phyloP scores from a whole-genome alignment of 2,797 vertebrate species.

The Paedocypris micromegethes region DNA sequence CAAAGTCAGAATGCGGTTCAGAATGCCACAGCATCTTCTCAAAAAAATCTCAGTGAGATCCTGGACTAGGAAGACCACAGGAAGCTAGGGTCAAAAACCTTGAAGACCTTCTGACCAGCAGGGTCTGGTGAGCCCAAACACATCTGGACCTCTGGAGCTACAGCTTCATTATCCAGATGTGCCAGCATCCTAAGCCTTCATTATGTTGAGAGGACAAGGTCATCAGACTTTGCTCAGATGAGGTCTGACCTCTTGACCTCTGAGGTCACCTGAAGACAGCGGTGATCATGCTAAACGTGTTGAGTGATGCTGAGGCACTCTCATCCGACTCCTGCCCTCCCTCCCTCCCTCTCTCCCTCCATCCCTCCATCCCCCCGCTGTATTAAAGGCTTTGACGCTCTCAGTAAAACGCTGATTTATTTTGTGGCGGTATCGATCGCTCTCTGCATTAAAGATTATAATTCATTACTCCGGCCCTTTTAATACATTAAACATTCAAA shows the following conservation, averaged over 20 bases:
- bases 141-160: too few relatives aligned
- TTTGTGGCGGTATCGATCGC: conserved; percentile 77
- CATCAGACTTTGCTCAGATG: background rate
- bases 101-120: too few relatives aligned
- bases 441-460: conserved; percentile 83
- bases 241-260: conserved; percentile 27
- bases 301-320: conserved; percentile 40
- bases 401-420: conserved; percentile 85
- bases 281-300: conserved; percentile 25
- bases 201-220: conserved; percentile 13
- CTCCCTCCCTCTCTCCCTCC: conserved; percentile 43
- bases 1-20: too few relatives aligned
- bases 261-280: conserved; percentile 15
- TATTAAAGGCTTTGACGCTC: conserved; percentile 78
- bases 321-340: conserved; percentile 34
- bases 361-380: conserved; percentile 65
- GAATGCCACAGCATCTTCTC: too few relatives aligned
- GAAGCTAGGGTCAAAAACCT: too few relatives aligned
- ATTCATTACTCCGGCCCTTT: conserved; percentile 78
- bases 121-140: too few relatives aligned
- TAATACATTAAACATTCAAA: conserved; percentile 84
- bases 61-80: too few relatives aligned
- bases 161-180: background rate
- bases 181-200: conserved; percentile 15
- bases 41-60: too few relatives aligned